phyloP scores from a whole-genome alignment of 2,113 vertebrate species.

The Todiramphus chloris region DNA sequence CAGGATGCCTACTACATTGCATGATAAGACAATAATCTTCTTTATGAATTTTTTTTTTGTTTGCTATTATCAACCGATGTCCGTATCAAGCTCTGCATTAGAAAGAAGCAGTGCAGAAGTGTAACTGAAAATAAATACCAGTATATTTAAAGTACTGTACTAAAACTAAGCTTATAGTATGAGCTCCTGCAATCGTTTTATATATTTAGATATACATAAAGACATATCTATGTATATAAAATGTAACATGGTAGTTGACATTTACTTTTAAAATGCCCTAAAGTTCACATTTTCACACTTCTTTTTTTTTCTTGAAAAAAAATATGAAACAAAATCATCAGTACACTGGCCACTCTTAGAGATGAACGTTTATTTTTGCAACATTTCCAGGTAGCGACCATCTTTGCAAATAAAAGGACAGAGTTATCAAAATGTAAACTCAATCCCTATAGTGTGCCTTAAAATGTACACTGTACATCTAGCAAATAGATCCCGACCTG shows the following conservation, averaged over 20 bases:
- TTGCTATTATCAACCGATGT: conserved; percentile 51
- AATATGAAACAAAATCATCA: not conserved
- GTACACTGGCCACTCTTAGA: conserved; percentile 39
- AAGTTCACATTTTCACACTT: conserved; percentile 23
- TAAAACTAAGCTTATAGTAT: conserved; percentile 47
- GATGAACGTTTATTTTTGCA: conserved; percentile 60
- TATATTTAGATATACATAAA: conserved; percentile 65
- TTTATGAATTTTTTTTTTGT: conserved; percentile 71
- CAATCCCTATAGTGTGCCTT: conserved; percentile 77
- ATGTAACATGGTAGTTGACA: conserved; percentile 18
- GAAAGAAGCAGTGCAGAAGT: conserved; percentile 56
- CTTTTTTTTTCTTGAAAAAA: not conserved
- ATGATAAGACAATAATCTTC: conserved; percentile 84
- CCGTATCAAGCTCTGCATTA: conserved; percentile 69
- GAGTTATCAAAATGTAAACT: conserved; percentile 63
- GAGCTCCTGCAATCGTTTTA: conserved; percentile 62
- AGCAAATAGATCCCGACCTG: conserved; percentile 54
- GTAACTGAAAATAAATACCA: conserved; percentile 45
- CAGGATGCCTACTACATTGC: conserved; percentile 89
- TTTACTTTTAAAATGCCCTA: conserved; percentile 56
- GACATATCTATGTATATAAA: conserved; percentile 71
- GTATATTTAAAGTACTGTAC: conserved; percentile 66
- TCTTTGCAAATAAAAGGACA: conserved; percentile 68
- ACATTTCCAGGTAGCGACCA: conserved; percentile 63
- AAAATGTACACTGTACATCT: conserved; percentile 74